Percentiles rank a stretch among this genome's conserved stretches.
These are phyloP conservation scores for Peromyscus nudipes DNA, from an alignment of 2,797 vertebrate species.

Conservation along the genomic window DNA sequence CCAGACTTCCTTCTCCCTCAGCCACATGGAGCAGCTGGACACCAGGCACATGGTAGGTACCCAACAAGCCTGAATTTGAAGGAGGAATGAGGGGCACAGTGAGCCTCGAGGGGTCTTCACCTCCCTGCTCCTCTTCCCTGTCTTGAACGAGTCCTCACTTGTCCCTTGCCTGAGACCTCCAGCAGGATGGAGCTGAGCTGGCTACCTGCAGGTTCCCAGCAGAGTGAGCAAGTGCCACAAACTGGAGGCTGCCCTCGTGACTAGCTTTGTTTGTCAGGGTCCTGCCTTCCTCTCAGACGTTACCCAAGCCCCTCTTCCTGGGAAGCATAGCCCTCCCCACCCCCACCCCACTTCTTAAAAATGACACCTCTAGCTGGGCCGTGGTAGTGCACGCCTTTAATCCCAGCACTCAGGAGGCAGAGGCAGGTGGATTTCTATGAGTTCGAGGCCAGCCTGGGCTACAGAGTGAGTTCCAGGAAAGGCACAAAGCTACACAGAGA, in stretches of 20 bases:
- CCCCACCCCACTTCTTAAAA: neutral
- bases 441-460: too few relatives aligned
- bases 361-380: neutral
- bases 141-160: neutral
- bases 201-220: neutral
- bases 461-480: too few relatives aligned
- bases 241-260: neutral
- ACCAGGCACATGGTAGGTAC: neutral
- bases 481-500: too few relatives aligned
- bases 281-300: fast-evolving
- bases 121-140: neutral
- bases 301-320: neutral
- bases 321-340: neutral
- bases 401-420: too few relatives aligned
- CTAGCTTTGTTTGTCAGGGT: neutral
- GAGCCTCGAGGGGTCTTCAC: neutral
- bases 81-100: neutral
- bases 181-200: neutral
- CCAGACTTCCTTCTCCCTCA: neutral
- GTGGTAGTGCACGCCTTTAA: too few relatives aligned
- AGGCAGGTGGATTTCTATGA: too few relatives aligned
- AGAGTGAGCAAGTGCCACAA: fast-evolving
- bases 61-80: neutral
- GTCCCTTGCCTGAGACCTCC: neutral
- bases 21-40: neutral